These are phyloP conservation scores for Oryctes rhinoceros DNA, from an alignment of 1,140 invertebrate species.

Conservation along the genomic window DNA sequence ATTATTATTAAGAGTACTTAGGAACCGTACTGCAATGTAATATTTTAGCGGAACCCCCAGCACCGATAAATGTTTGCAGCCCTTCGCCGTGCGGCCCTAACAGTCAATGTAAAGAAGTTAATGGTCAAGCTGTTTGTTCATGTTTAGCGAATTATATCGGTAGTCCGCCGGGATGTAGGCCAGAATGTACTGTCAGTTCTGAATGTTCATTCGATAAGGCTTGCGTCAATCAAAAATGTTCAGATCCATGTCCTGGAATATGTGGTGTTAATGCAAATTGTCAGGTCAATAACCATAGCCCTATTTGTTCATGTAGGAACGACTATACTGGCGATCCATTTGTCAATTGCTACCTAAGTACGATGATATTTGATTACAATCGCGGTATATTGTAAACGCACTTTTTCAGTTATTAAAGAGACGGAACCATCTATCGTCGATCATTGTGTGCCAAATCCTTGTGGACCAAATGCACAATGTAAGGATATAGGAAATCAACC, in stretches of 20 bases:
- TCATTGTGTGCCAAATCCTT: conserved; percentile 81
- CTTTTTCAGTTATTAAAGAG: conserved; percentile 17
- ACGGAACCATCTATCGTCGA: conserved; percentile 52
- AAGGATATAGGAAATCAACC: conserved; percentile 70
- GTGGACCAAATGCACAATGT: conserved; percentile 83
- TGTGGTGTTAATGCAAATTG: conserved; percentile 70
- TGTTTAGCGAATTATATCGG: conserved; percentile 71
- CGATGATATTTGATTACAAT: background rate
- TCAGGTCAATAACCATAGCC: conserved; percentile 68
- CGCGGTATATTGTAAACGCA: background rate
- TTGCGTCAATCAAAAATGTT: conserved; percentile 68
- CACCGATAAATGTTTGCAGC: conserved; percentile 67
- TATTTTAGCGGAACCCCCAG: conserved; percentile 52
- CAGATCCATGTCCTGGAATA: conserved; percentile 67
- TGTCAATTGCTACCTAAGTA: conserved; percentile 61
- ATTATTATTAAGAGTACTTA: conserved; percentile 41
- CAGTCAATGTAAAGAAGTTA: conserved; percentile 69
- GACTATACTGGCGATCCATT: conserved; percentile 66
- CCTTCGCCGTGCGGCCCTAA: conserved; percentile 76
- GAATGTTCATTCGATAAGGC: conserved; percentile 68
- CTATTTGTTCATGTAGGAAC: conserved; percentile 65
- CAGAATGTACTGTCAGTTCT: conserved; percentile 72
- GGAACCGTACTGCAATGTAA: background rate
- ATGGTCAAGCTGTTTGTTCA: conserved; percentile 69
- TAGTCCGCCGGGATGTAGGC: conserved; percentile 72